Evolutionary conservation across 2,888 invertebrate species (phyloP).

Genomic region (Caenorhabditis sp.): DNA sequence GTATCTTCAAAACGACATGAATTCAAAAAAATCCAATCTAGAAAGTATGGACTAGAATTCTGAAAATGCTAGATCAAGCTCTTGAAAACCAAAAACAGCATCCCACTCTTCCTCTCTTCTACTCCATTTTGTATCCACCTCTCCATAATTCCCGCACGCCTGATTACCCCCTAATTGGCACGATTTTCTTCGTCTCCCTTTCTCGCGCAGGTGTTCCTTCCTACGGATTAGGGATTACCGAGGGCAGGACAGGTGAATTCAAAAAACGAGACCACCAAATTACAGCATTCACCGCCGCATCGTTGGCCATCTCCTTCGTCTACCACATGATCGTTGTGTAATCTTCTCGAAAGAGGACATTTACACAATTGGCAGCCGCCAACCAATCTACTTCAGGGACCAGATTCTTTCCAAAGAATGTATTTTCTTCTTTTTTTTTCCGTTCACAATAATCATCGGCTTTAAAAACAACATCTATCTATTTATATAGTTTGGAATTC

Average conservation of each 20-base stretch:
- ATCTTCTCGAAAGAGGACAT: too few species aligned
- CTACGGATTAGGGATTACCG: not conserved
- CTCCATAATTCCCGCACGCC: not conserved
- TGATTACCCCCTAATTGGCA: not conserved
- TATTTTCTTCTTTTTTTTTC: not conserved
- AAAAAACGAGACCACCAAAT: not conserved
- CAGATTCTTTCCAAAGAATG: not conserved
- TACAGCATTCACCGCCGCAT: not conserved
- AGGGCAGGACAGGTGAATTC: not conserved
- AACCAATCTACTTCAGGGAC: not conserved
- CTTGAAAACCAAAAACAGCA: too few species aligned
- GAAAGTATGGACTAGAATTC: too few species aligned
- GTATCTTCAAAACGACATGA: too few species aligned
- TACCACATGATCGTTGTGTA: not conserved
- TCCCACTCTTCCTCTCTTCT: not conserved
- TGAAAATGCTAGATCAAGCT: too few species aligned
- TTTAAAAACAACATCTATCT: not conserved
- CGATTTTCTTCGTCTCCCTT: too few species aligned
- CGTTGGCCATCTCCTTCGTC: not conserved
- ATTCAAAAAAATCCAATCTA: too few species aligned
- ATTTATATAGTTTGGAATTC: not conserved
- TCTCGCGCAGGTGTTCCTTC: not conserved
- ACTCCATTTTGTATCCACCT: not conserved
- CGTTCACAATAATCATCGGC: not conserved
- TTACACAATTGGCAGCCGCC: too few species aligned